Evolutionary conservation across 2,113 vertebrate genomes (phyloP).

Genomic region (Gallinago paraguaiae): DNA sequence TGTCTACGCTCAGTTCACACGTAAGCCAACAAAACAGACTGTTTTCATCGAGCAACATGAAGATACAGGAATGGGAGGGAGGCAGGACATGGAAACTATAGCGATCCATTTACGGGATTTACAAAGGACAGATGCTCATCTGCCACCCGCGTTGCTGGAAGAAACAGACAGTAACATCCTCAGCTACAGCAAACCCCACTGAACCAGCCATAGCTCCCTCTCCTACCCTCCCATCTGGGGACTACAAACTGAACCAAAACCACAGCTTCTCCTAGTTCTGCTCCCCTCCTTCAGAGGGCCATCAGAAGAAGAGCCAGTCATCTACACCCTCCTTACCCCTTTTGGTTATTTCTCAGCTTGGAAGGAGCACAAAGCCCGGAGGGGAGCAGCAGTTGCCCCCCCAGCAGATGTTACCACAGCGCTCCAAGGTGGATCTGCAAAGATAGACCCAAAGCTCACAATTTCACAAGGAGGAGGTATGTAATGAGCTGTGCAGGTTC

Average conservation of each 20-base stretch:
- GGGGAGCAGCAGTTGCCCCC: background rate
- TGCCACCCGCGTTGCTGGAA: background rate
- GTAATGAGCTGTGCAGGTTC: background rate
- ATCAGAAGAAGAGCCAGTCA: background rate
- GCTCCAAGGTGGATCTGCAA: background rate
- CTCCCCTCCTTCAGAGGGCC: background rate
- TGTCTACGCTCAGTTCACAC: background rate
- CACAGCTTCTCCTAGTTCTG: background rate
- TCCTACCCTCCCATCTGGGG: background rate
- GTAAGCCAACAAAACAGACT: background rate
- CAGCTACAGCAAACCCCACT: background rate
- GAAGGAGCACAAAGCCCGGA: background rate
- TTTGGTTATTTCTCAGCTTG: background rate
- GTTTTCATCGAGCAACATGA: fast-evolving
- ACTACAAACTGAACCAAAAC: background rate
- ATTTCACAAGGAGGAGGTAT: background rate
- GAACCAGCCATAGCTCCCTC: background rate
- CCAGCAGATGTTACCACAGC: background rate
- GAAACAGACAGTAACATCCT: background rate
- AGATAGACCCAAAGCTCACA: background rate
- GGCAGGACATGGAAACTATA: background rate
- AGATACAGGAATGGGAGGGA: background rate
- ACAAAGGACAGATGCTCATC: background rate
- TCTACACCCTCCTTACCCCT: background rate
- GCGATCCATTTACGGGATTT: background rate